phyloP scores from a whole-genome alignment of 2,888 invertebrate species.

The Standfussiana lucernea region DNA sequence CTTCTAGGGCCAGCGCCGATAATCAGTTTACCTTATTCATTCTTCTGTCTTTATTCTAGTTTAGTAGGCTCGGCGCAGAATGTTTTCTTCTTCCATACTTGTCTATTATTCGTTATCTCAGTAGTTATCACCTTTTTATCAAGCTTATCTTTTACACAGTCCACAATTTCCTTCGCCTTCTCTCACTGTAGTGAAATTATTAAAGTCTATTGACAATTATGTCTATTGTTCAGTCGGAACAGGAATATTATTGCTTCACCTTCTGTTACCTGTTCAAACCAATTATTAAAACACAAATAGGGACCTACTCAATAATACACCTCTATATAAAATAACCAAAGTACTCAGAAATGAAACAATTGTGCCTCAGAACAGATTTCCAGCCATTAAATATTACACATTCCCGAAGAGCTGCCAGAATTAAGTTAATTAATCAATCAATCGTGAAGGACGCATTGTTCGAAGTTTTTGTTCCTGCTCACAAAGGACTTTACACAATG shows the following conservation, averaged over 20 bases:
- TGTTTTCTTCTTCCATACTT: not conserved
- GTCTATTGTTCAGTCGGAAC: not conserved
- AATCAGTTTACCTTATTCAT: not conserved
- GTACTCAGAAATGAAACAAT: conserved; percentile 55
- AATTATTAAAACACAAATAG: conserved; percentile 44
- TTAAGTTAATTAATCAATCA: conserved; percentile 86
- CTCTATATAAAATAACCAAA: conserved; percentile 23
- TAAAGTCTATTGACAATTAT: not conserved
- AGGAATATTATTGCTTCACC: conserved; percentile 2
- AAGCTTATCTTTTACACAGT: not conserved
- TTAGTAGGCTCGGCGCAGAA: not conserved
- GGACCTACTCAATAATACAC: conserved; percentile 12
- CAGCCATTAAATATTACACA: conserved; percentile 70
- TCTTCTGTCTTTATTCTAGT: not conserved
- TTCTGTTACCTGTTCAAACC: conserved; percentile 15
- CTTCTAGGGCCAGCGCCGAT: no score
- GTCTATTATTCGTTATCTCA: not conserved
- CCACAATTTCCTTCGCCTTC: not conserved
- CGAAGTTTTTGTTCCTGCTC: conserved; percentile 79
- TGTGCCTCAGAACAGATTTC: conserved; percentile 37
- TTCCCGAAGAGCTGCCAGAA: conserved; percentile 62
- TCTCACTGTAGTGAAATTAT: not conserved
- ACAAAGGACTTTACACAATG: conserved; percentile 79
- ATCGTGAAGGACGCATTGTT: conserved; percentile 80
- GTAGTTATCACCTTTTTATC: accelerated